Evolutionary conservation across 2,888 invertebrate species (phyloP).

Genomic region (Chloroclysta siterata): DNA sequence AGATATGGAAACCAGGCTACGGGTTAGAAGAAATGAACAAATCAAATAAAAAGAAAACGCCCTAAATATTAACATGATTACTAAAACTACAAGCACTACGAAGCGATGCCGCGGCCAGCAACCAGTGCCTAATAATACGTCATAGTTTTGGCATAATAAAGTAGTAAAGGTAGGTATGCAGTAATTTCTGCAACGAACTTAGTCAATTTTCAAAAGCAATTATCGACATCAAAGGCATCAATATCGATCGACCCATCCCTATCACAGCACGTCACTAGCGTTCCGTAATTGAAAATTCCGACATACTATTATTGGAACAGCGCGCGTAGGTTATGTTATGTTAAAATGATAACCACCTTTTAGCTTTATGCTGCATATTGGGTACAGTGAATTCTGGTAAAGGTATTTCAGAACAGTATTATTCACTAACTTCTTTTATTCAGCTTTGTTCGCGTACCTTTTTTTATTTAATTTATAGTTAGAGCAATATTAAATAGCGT

Average conservation of each 20-base stretch:
- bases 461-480: too few relatives aligned
- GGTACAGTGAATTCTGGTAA: slow-evolving; percentile 3
- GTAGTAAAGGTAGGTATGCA: neutral
- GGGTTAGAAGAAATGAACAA: too few relatives aligned
- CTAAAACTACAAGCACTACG: too few relatives aligned
- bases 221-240: slow-evolving; percentile 30
- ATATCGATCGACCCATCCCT: slow-evolving; percentile 7
- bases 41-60: too few relatives aligned
- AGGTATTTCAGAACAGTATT: neutral
- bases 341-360: slow-evolving; percentile 21
- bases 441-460: too few relatives aligned
- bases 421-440: neutral
- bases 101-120: too few relatives aligned
- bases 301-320: slow-evolving; percentile 19
- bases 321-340: slow-evolving; percentile 13
- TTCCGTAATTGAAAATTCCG: slow-evolving; percentile 37
- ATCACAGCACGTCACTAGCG: slow-evolving; percentile 31
- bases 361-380: slow-evolving; percentile 4
- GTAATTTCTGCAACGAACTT: slow-evolving; percentile 1
- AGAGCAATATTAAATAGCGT: too few relatives aligned
- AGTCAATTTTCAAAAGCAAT: slow-evolving; percentile 14
- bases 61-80: too few relatives aligned
- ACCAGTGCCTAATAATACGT: too few relatives aligned
- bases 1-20: too few relatives aligned
- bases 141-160: neutral